Percentiles rank a stretch among this genome's conserved stretches.
Evolutionary conservation across 1,140 invertebrate genomes (phyloP).

Genomic region (Cotesia vestalis): DNA sequence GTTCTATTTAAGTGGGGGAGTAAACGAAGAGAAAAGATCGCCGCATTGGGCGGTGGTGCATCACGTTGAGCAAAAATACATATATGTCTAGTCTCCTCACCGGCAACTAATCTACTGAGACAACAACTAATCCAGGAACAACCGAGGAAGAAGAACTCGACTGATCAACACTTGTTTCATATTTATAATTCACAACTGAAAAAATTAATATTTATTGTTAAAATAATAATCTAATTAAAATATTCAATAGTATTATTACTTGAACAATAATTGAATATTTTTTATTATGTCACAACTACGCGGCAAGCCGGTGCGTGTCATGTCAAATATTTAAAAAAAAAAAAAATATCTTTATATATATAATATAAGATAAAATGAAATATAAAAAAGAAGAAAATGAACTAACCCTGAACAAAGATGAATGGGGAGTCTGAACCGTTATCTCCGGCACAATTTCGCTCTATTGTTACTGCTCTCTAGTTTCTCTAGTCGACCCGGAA

Average conservation of each 20-base stretch:
- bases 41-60: slow-evolving; percentile 47
- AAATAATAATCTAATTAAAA: too few relatives aligned
- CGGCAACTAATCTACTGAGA: slow-evolving; percentile 3
- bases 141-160: slow-evolving; percentile 7
- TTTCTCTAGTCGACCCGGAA: slow-evolving; percentile 18
- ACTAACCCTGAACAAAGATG: slow-evolving; percentile 13
- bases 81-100: background rate
- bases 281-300: too few relatives aligned
- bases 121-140: too few relatives aligned
- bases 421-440: slow-evolving; percentile 17
- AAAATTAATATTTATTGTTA: too few relatives aligned
- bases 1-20: too few relatives aligned
- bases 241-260: too few relatives aligned
- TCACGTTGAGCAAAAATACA: slow-evolving; percentile 27
- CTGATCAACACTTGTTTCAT: too few relatives aligned
- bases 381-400: slow-evolving; percentile 7
- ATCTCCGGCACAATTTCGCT: slow-evolving; percentile 14
- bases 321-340: background rate
- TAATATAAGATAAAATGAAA: background rate
- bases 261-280: too few relatives aligned
- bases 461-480: slow-evolving; percentile 13
- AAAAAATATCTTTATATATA: too few relatives aligned
- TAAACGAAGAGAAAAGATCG: slow-evolving; percentile 33
- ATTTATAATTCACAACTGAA: too few relatives aligned
- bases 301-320: background rate